A percentile compares a stretch with the other conserved stretches of the same genome.
Conservation (phyloP, 2,797 vertebrate genomes). For the Botia kubotai region DNA sequence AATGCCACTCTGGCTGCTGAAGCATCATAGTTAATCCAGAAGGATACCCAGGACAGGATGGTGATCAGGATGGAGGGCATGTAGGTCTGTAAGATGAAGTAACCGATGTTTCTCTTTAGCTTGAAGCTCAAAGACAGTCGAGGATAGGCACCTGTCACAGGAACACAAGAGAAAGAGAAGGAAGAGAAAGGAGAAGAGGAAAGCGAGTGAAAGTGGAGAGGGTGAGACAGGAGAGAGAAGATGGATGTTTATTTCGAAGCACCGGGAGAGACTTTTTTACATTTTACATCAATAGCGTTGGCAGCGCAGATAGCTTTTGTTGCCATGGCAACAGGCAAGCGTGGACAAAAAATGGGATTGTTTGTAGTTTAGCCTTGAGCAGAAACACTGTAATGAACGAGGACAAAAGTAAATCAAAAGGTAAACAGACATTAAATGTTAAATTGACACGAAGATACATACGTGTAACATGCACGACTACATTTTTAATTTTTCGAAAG, state of each 20-base stretch:
- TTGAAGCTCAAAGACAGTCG: slow-evolving; percentile 98
- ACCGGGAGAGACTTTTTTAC: slow-evolving; percentile 56
- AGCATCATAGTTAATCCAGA: slow-evolving; percentile 99
- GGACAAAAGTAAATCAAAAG: slow-evolving; percentile 46
- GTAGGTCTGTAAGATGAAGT: slow-evolving; percentile 99
- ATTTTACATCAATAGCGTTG: slow-evolving; percentile 67
- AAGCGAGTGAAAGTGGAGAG: slow-evolving; percentile 10
- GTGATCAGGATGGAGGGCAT: slow-evolving; percentile 99
- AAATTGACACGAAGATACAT: slow-evolving; percentile 14
- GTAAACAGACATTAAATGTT: slow-evolving; percentile 35
- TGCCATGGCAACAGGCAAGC: slow-evolving; percentile 70
- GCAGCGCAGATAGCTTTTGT: slow-evolving; percentile 61
- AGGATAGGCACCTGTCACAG: slow-evolving; percentile 91
- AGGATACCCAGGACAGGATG: slow-evolving; percentile 98
- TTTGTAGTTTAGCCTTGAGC: slow-evolving; percentile 66
- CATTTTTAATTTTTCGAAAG: background rate
- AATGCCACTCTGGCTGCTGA: slow-evolving; percentile 98
- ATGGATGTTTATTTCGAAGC: slow-evolving; percentile 60
- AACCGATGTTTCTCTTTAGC: slow-evolving; percentile 97
- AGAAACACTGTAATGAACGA: slow-evolving; percentile 38
- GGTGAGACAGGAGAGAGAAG: slow-evolving; percentile 3
- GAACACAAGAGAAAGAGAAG: slow-evolving; percentile 23
- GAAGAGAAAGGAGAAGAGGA: slow-evolving; percentile 20
- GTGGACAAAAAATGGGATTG: slow-evolving; percentile 62
- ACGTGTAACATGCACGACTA: background rate